A percentile compares a stretch with the other conserved stretches of the same genome.
phyloP scores from a whole-genome alignment of 2,113 vertebrate genomes.

The Halichoerus grypus region DNA sequence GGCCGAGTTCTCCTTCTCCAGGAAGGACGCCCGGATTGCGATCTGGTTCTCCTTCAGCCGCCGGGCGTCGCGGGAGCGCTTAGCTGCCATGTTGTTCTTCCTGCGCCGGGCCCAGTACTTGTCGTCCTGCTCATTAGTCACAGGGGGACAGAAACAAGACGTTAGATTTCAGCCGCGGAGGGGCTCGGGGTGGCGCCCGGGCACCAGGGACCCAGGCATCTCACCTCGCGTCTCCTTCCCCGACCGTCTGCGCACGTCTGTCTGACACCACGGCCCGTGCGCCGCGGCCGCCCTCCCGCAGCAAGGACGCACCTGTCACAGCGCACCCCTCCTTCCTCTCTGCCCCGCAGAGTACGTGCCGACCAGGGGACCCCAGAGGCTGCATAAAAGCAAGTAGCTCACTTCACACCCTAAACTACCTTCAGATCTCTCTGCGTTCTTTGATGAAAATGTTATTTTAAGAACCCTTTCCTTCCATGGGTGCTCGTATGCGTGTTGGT shows the following conservation, averaged over 20 bases:
- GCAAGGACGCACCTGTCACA: neutral
- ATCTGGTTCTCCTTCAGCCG: conserved; percentile 99
- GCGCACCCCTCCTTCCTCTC: neutral
- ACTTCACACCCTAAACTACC: neutral
- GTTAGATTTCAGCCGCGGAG: conserved; percentile 85
- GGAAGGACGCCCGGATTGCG: conserved; percentile 96
- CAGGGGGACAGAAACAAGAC: conserved; percentile 75
- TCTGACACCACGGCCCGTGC: neutral
- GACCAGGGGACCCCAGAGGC: neutral
- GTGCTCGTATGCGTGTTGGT: neutral
- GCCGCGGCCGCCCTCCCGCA: neutral
- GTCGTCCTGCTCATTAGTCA: conserved; percentile 95
- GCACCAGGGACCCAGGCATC: neutral
- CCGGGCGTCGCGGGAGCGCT: conserved; percentile 96
- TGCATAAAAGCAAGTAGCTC: too few relatives aligned
- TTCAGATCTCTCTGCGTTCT: neutral
- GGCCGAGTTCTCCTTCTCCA: conserved; percentile 98
- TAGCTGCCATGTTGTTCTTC: conserved; percentile 99
- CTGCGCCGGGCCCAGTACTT: conserved; percentile 98
- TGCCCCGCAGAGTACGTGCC: neutral
- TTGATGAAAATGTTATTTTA: neutral
- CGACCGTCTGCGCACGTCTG: too few relatives aligned
- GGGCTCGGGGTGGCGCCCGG: neutral
- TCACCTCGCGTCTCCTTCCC: neutral
- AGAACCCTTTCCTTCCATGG: neutral